phyloP scores from a whole-genome alignment of 2,797 vertebrate species.

The Gobionotothen gibberifrons region DNA sequence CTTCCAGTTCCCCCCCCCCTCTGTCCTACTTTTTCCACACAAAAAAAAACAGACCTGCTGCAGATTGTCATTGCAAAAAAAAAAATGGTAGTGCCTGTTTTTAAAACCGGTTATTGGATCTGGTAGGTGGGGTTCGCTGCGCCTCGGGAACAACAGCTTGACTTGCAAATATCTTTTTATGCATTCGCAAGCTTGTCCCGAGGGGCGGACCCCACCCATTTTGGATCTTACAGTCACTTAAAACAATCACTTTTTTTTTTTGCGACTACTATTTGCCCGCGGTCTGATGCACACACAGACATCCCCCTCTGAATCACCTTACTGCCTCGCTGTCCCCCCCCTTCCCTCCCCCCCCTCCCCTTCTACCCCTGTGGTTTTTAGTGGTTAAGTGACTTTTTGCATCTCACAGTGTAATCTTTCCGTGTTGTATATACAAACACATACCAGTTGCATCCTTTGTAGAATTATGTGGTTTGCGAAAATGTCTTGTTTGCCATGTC shows the following conservation, averaged over 20 bases:
- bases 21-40: constrained; percentile 35
- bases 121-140: constrained; percentile 19
- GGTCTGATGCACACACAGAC: constrained; percentile 63
- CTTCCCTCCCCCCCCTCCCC: constrained; percentile 4
- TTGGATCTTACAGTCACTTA: constrained; percentile 10
- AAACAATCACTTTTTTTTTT: constrained; percentile 42
- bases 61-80: constrained; percentile 52
- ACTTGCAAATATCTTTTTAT: background rate
- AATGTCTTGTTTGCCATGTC: constrained; percentile 82
- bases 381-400: constrained; percentile 73
- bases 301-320: constrained; percentile 48
- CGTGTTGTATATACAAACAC: constrained; percentile 76
- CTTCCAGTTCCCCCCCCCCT: constrained; percentile 68
- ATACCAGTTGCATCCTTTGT: constrained; percentile 81
- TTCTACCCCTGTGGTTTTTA: constrained; percentile 67
- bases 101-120: constrained; percentile 9
- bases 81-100: constrained; percentile 24
- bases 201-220: constrained; percentile 17
- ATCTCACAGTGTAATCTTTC: constrained; percentile 79
- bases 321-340: constrained; percentile 51
- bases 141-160: constrained; percentile 4
- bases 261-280: constrained; percentile 52
- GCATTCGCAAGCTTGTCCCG: background rate
- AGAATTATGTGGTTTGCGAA: constrained; percentile 77
- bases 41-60: constrained; percentile 47